Percentiles rank a stretch among this genome's conserved stretches.
phyloP scores from a whole-genome alignment of 2,888 invertebrate genomes.

The Julus scanicus region DNA sequence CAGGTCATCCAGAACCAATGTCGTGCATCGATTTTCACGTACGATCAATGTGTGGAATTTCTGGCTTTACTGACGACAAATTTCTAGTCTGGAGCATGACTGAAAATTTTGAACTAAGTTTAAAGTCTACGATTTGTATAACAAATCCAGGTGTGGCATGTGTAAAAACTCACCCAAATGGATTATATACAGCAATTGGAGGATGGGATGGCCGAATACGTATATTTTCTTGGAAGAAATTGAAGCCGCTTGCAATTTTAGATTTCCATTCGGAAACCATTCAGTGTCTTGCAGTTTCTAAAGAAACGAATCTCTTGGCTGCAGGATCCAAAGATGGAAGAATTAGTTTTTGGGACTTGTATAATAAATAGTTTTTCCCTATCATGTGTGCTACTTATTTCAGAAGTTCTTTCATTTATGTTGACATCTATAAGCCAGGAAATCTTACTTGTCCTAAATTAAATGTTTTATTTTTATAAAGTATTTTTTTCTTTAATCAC shows the following conservation, averaged over 20 bases:
- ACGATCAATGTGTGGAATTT: slow-evolving; percentile 52
- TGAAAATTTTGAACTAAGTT: background rate
- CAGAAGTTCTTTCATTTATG: no score
- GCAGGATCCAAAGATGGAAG: slow-evolving; percentile 55
- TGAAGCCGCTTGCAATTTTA: slow-evolving; percentile 60
- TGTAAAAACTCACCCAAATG: slow-evolving; percentile 60
- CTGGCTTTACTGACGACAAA: slow-evolving; percentile 41
- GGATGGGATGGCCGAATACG: slow-evolving; percentile 60
- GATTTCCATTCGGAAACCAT: slow-evolving; percentile 59
- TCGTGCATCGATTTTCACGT: slow-evolving; percentile 55
- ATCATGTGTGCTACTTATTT: no score
- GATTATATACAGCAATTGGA: slow-evolving; percentile 59
- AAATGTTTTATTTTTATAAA: no score
- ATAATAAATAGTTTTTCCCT: no score
- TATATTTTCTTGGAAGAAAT: slow-evolving; percentile 60
- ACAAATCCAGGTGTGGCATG: slow-evolving; percentile 59
- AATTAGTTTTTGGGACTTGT: slow-evolving; percentile 57
- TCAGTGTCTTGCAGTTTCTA: slow-evolving; percentile 58
- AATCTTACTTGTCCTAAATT: no score
- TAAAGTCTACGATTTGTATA: slow-evolving; percentile 51
- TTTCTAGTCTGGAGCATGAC: slow-evolving; percentile 43
- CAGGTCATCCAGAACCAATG: slow-evolving; percentile 50
- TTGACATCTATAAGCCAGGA: no score
- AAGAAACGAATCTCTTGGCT: slow-evolving; percentile 32
- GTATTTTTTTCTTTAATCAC: no score